Evolutionary conservation across 2,113 vertebrate genomes (phyloP), one percentile per base, ranked within the genome.

Genomic region (Cynocephalus volans): DNA sequence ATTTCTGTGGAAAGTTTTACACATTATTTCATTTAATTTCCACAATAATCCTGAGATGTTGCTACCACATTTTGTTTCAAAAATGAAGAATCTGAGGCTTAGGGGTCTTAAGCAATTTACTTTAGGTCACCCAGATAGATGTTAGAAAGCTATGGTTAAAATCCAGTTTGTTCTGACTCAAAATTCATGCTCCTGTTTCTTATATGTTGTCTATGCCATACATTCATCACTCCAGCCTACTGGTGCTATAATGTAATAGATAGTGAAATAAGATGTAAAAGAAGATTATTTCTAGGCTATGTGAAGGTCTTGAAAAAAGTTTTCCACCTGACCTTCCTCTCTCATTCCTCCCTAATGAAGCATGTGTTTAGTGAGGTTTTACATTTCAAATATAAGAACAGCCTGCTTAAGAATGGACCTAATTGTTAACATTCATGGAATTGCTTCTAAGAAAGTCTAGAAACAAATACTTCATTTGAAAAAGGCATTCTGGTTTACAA

Each of bases 361-460:
- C 11, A 36, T 18, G 2, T 1, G 3, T 56, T 79, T 48, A 23
- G 33, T 76, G 54, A 77, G 26, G 54, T 24, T 77, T 85, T 23
- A 75, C 5, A 65, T 95, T 95, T 52, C 64, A 97, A 93, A n/a
- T 58, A 60, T 64, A 60, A 45, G 58, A 45, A n/a, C n/a, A 73
- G 23, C 3, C 52, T n/a, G 82, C 7, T 82, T 50, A 67, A 23
- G 6, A 12, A 6, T 14, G 79, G 15, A 64, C 4, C 41, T 41
- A 48, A 45, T 58, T 84, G 56, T 45, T 64, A 64, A 10, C 23
- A 62, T 80, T 60, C 23, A 70, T 50, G 2, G 23, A 91, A 60
- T 18, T 50, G 5, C 2, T 26, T 94, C 36, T 87, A 89, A 36
- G 17, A 58, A 89, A 72, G 13, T 3, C 24, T 48, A 70, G 48